A percentile compares a stretch with the other conserved stretches of the same genome.
Evolutionary conservation across 2,797 vertebrate genomes (phyloP).

Genomic region (Pangasius larnaudii): DNA sequence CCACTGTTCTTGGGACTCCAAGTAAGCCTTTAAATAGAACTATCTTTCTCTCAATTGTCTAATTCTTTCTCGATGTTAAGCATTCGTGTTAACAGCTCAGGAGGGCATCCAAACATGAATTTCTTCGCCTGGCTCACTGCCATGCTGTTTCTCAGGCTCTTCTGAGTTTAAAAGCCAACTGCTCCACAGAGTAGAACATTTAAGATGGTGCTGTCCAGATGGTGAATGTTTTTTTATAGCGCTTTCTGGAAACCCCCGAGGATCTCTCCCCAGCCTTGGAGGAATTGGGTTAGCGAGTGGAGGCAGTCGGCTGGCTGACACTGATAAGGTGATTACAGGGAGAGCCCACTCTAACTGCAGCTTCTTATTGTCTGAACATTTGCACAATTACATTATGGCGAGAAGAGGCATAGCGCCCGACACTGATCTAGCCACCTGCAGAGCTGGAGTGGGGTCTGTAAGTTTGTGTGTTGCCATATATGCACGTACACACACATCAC

Average conservation of each 20-base stretch:
- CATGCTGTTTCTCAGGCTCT: constrained; percentile 3
- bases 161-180: constrained; percentile 5
- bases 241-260: constrained; percentile 18
- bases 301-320: constrained; percentile 48
- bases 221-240: constrained; percentile 14
- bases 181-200: constrained; percentile 16
- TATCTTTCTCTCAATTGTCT: not conserved
- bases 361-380: constrained; percentile 50
- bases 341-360: constrained; percentile 39
- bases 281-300: constrained; percentile 48
- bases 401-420: constrained; percentile 1
- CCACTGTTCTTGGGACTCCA: too few relatives aligned
- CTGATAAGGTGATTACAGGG: constrained; percentile 59
- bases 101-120: not conserved
- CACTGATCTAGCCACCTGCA: constrained; percentile 35
- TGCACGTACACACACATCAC: not conserved
- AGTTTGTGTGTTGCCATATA: not conserved
- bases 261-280: constrained; percentile 35
- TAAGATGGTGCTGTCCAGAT: constrained; percentile 16
- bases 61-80: not conserved
- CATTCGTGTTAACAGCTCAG: constrained; percentile 10
- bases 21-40: not conserved
- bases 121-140: constrained; percentile 22
- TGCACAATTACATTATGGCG: constrained; percentile 41
- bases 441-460: not conserved